Percentiles rank a stretch among this genome's conserved stretches.
phyloP scores from a whole-genome alignment of 2,888 invertebrate species.

The Cheilosia vernalis region DNA sequence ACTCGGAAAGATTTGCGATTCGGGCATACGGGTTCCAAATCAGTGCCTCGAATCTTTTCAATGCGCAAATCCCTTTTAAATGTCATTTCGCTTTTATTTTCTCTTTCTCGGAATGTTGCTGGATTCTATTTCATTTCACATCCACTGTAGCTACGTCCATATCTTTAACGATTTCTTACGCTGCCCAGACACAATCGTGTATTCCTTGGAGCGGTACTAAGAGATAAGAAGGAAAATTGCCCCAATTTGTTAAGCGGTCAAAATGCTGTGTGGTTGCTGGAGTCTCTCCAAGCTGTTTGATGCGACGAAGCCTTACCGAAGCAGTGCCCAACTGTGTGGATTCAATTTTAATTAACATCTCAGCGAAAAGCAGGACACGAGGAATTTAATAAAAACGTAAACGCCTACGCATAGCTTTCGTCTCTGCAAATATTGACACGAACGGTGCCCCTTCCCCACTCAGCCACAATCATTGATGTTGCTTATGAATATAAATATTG shows the following conservation, averaged over 20 bases:
- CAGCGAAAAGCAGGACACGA: slow-evolving; percentile 31
- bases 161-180: slow-evolving; percentile 43
- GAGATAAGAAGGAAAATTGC: slow-evolving; percentile 53
- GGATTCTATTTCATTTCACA: slow-evolving; percentile 36
- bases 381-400: slow-evolving; percentile 50
- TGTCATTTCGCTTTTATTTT: slow-evolving; percentile 55
- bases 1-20: slow-evolving; percentile 56
- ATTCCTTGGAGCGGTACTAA: slow-evolving; percentile 21
- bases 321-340: background rate
- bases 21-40: slow-evolving; percentile 22
- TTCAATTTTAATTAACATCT: slow-evolving; percentile 53
- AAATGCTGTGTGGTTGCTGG: slow-evolving; percentile 1
- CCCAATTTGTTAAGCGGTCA: slow-evolving; percentile 52
- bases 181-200: slow-evolving; percentile 22
- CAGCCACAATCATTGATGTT: slow-evolving; percentile 32
- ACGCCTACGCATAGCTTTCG: slow-evolving; percentile 26
- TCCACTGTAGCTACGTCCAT: background rate
- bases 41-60: slow-evolving; percentile 60
- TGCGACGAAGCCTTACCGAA: slow-evolving; percentile 9
- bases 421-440: slow-evolving; percentile 61
- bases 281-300: slow-evolving; percentile 36
- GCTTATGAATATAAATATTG: slow-evolving; percentile 72
- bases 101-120: background rate
- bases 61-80: slow-evolving; percentile 67
- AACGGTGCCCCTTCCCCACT: background rate